Percentiles rank a stretch among this genome's conserved stretches.
Evolutionary conservation across 2,888 invertebrate genomes (phyloP).

Genomic region (Pammene aurita): DNA sequence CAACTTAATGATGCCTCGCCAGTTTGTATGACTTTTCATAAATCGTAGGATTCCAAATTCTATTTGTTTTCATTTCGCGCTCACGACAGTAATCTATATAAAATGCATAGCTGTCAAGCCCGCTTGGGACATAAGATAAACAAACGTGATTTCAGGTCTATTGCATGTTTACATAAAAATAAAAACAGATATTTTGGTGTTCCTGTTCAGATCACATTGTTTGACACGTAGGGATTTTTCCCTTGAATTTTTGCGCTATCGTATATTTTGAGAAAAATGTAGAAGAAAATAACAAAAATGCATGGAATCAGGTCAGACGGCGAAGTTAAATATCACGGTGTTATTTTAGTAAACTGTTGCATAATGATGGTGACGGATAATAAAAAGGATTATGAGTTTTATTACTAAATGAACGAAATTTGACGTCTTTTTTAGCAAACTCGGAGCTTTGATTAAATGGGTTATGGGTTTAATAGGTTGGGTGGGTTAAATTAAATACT

Average conservation of each 20-base stretch:
- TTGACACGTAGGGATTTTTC: background rate
- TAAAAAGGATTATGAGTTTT: background rate
- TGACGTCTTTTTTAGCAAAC: background rate
- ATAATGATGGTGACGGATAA: constrained; percentile 15
- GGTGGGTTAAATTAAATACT: too few relatives aligned
- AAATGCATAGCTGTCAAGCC: constrained; percentile 8
- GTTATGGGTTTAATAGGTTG: too few relatives aligned
- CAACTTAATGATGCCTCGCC: background rate
- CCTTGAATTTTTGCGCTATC: background rate
- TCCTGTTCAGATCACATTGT: background rate
- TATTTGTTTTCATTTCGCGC: constrained; percentile 28
- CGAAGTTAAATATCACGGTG: constrained; percentile 28
- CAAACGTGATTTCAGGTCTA: constrained; percentile 9
- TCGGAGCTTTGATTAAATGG: background rate
- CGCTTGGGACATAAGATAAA: background rate
- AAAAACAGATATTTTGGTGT: constrained; percentile 15
- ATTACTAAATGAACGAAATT: background rate
- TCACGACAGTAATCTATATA: constrained; percentile 19
- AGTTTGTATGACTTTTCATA: constrained; percentile 9
- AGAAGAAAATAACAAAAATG: constrained; percentile 33
- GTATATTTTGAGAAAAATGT: constrained; percentile 24
- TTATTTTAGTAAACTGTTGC: constrained; percentile 36
- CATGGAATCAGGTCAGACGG: constrained; percentile 37
- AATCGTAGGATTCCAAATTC: constrained; percentile 10
- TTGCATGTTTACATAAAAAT: constrained; percentile 2